Conservation (phyloP, 2,797 vertebrate genomes). For the Todus mexicanus region DNA sequence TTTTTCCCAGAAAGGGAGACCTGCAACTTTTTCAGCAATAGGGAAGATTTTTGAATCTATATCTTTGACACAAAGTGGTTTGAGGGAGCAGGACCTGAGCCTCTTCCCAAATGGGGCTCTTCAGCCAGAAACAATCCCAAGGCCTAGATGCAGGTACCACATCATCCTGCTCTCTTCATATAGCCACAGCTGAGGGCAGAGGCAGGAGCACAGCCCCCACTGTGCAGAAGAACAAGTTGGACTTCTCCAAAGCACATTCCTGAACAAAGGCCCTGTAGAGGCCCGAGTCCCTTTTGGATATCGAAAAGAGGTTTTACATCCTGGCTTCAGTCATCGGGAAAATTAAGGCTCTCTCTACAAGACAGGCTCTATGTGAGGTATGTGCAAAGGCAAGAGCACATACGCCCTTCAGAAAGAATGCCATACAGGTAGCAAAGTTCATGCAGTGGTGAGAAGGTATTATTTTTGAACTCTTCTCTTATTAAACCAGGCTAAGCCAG, state of each 20-base stretch:
- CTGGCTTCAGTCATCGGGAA: background rate
- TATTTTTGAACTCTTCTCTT: background rate
- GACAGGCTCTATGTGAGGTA: background rate
- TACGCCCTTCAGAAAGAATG: accelerated
- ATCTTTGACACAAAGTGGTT: background rate
- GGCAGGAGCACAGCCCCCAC: background rate
- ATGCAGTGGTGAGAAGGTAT: background rate
- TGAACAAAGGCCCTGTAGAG: background rate
- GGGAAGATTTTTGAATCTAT: background rate
- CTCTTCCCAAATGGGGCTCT: background rate
- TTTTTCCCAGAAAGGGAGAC: background rate
- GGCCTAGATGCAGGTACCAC: background rate
- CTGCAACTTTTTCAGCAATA: background rate
- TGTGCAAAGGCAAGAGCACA: background rate
- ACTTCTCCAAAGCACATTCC: background rate
- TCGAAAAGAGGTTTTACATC: background rate
- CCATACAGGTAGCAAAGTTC: background rate
- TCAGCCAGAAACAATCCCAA: background rate
- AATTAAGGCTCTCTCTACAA: background rate
- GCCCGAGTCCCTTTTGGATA: background rate
- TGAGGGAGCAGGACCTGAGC: background rate
- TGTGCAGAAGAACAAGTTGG: background rate
- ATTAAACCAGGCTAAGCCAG: background rate
- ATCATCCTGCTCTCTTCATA: accelerated
- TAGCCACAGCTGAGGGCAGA: background rate